phyloP scores from a whole-genome alignment of 2,888 invertebrate genomes.

The Tuta absoluta region DNA sequence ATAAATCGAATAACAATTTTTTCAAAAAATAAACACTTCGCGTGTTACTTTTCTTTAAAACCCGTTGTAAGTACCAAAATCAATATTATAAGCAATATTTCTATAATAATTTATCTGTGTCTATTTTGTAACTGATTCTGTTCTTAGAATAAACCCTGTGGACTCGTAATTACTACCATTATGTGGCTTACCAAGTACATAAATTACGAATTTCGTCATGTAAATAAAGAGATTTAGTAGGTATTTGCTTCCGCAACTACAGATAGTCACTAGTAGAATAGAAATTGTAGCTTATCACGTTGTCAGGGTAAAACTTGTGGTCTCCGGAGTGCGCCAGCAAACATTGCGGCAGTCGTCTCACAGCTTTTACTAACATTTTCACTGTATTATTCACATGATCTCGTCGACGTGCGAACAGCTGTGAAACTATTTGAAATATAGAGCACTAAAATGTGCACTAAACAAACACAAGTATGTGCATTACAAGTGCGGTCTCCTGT shows the following conservation, averaged over 20 bases:
- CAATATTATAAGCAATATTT: no score
- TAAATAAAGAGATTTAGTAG: background rate
- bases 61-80: no score
- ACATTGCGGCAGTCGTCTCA: constrained; percentile 8
- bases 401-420: constrained; percentile 1
- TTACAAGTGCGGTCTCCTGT: background rate
- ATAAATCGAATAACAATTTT: no score
- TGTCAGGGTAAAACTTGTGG: constrained; percentile 12
- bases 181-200: background rate
- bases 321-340: background rate
- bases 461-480: background rate
- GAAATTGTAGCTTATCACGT: constrained; percentile 12
- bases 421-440: constrained; percentile 3
- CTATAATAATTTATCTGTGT: no score
- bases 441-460: background rate
- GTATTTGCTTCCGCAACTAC: background rate
- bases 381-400: constrained; percentile 14
- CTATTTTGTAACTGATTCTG: no score
- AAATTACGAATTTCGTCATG: background rate
- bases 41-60: no score
- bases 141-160: no score
- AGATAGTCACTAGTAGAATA: constrained; percentile 6
- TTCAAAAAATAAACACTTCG: no score
- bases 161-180: background rate
- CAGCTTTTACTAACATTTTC: constrained; percentile 17